Conservation (phyloP, 2,888 invertebrate species). For the Omphaloscelis lunosa region DNA sequence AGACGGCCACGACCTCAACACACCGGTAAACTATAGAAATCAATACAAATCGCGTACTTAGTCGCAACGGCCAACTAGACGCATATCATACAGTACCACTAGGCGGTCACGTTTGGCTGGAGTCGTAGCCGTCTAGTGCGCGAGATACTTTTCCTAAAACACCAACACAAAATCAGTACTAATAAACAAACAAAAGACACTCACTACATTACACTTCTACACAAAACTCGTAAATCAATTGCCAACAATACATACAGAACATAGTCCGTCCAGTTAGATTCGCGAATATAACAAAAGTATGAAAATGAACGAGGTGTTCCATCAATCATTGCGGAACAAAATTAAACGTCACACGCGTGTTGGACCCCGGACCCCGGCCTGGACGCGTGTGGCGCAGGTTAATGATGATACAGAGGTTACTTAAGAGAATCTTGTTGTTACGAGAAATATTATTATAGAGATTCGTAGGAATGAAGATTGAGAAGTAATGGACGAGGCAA, state of each 20-base stretch:
- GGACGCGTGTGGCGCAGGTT: conserved; percentile 78
- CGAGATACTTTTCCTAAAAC: neutral
- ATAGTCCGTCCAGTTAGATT: conserved; percentile 66
- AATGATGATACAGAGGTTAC: conserved; percentile 69
- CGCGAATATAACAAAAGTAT: conserved; percentile 80
- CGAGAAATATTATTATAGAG: conserved; percentile 32
- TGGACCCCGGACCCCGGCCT: conserved; percentile 72
- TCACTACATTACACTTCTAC: conserved; percentile 47
- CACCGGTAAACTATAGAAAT: too few relatives aligned
- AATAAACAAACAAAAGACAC: conserved; percentile 33
- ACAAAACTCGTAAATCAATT: conserved; percentile 64
- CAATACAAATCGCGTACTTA: too few relatives aligned
- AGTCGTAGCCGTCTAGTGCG: too few relatives aligned
- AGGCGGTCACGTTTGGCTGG: too few relatives aligned
- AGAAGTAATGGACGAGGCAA: neutral
- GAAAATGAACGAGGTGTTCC: conserved; percentile 83
- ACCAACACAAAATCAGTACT: conserved; percentile 1
- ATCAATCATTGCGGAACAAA: conserved; percentile 90
- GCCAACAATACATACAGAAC: conserved; percentile 57
- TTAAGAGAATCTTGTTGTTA: conserved; percentile 38
- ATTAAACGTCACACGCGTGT: conserved; percentile 89
- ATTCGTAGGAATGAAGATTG: neutral
- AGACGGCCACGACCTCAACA: too few relatives aligned
- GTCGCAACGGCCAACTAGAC: too few relatives aligned
- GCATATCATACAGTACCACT: too few relatives aligned